Conservation (phyloP, 2,888 invertebrate species). For the Noctua pronuba region DNA sequence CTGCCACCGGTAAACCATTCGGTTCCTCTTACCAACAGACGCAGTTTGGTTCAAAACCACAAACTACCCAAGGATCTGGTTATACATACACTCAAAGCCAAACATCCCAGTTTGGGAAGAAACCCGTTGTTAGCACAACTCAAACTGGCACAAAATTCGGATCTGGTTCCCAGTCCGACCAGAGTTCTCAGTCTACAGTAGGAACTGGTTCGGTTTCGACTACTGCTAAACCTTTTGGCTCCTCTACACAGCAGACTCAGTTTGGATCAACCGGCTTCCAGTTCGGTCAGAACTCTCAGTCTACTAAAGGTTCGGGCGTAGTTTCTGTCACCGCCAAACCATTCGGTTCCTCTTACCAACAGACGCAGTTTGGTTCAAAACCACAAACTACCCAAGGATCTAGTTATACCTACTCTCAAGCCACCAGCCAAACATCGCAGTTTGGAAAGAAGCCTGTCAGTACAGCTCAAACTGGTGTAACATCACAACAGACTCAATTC, state of each 20-base stretch:
- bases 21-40: conserved; percentile 15
- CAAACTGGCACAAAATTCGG: conserved; percentile 45
- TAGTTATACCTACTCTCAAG: conserved; percentile 17
- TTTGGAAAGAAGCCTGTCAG: conserved; percentile 24
- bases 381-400: conserved; percentile 24
- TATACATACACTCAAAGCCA: conserved; percentile 20
- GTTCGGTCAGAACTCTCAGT: conserved; percentile 21
- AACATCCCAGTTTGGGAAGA: conserved; percentile 30
- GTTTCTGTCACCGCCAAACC: neutral
- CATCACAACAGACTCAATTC: conserved; percentile 2
- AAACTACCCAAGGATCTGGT: conserved; percentile 26
- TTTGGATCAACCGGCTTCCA: neutral
- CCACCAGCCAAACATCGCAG: conserved; percentile 28
- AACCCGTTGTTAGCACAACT: conserved; percentile 19
- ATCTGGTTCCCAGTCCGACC: neutral
- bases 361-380: conserved; percentile 20
- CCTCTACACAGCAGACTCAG: conserved; percentile 11
- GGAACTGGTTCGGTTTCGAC: neutral
- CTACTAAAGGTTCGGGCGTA: neutral
- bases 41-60: conserved; percentile 26
- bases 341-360: conserved; percentile 10
- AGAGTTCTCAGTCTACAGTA: neutral
- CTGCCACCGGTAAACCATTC: conserved; percentile 18
- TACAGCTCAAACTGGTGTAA: neutral
- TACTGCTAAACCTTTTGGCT: conserved; percentile 3